phyloP scores from a whole-genome alignment of 1,140 invertebrate species.

The Drosophila ogumai region DNA sequence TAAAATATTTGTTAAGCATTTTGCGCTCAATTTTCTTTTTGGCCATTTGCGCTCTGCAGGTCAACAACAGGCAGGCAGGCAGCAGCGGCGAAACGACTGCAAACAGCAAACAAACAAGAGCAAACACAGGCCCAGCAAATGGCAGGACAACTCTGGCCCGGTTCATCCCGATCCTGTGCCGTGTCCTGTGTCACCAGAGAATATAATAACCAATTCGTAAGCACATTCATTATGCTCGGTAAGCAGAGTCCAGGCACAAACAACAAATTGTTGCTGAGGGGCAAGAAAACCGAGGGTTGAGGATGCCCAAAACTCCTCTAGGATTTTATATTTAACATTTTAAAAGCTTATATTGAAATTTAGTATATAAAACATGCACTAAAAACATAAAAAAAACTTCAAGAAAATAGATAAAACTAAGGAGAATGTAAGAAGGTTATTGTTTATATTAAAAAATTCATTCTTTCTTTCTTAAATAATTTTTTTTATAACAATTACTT shows the following conservation, averaged over 20 bases:
- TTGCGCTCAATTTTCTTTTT: conserved; percentile 79
- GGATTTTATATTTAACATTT: background rate
- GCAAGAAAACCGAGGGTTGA: background rate
- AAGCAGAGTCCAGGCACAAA: conserved; percentile 37
- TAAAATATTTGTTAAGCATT: conserved; percentile 83
- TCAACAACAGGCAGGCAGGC: too few relatives aligned
- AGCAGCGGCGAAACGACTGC: conserved; percentile 46
- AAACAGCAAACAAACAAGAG: conserved; percentile 27
- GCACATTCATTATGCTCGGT: conserved; percentile 67
- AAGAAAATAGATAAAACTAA: background rate
- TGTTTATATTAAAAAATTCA: background rate
- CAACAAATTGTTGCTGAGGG: conserved; percentile 9
- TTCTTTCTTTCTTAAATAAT: too few relatives aligned
- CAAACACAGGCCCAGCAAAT: conserved; percentile 53
- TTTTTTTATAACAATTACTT: background rate
- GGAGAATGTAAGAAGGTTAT: rapidly evolving
- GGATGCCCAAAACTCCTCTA: background rate
- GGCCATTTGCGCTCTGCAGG: conserved; percentile 72
- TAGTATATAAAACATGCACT: background rate
- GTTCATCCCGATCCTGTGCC: conserved; percentile 1
- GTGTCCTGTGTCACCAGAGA: conserved; percentile 33
- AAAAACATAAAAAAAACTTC: background rate
- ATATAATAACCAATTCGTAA: conserved; percentile 79
- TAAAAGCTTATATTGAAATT: background rate
- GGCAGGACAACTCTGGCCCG: conserved; percentile 1